Conservation (phyloP, 2,888 invertebrate genomes). For the Tiliacea citrago region DNA sequence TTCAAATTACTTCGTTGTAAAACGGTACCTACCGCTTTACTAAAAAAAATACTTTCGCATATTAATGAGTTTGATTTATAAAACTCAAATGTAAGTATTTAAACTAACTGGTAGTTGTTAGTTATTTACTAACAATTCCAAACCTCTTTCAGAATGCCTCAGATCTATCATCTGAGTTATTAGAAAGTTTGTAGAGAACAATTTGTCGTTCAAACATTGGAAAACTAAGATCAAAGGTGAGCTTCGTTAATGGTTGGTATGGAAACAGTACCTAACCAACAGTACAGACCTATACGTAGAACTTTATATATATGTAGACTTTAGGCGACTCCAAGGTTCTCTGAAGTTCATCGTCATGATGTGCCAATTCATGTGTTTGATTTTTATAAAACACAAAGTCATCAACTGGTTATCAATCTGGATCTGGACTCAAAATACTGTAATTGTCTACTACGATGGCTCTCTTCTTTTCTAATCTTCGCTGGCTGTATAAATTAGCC, state of each 20-base stretch:
- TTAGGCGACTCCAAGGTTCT: neutral
- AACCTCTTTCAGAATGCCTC: conserved; percentile 1
- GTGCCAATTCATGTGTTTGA: neutral
- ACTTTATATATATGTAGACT: no score
- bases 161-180: conserved; percentile 9
- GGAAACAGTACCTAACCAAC: neutral
- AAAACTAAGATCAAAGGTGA: conserved; percentile 25
- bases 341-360: neutral
- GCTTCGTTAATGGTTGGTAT: conserved; percentile 12
- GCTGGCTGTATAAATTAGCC: conserved; percentile 22
- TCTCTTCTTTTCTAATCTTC: conserved; percentile 2
- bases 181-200: conserved; percentile 26
- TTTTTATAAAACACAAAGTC: neutral
- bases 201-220: conserved; percentile 35
- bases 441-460: neutral
- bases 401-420: neutral
- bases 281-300: neutral
- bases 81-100: conserved; percentile 11
- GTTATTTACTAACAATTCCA: neutral
- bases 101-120: neutral
- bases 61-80: conserved; percentile 6
- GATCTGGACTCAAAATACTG: neutral
- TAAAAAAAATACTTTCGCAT: conserved; percentile 21
- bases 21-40: neutral
- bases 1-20: conserved; percentile 27